Conservation (phyloP, 2,888 invertebrate species). For the Meandrusa payeni region DNA sequence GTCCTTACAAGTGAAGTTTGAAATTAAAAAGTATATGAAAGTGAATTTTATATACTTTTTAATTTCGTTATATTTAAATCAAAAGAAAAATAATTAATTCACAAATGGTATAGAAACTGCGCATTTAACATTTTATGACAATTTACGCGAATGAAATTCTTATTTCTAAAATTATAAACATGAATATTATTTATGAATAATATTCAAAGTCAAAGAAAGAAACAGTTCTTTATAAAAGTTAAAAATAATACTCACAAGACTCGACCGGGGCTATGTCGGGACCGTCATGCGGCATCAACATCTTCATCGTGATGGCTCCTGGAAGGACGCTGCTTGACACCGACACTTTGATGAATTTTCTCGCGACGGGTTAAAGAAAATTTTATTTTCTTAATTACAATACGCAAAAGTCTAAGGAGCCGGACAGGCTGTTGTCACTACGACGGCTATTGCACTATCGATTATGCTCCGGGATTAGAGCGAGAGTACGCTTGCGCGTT, state of each 20-base stretch:
- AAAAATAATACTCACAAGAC: slow-evolving; percentile 56
- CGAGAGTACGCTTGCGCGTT: slow-evolving; percentile 56
- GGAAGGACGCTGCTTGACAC: slow-evolving; percentile 68
- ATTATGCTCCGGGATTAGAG: slow-evolving; percentile 41
- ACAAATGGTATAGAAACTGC: background rate
- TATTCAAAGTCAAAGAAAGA: background rate
- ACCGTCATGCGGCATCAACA: slow-evolving; percentile 77
- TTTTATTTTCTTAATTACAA: slow-evolving; percentile 40
- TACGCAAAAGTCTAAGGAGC: slow-evolving; percentile 51
- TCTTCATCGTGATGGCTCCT: slow-evolving; percentile 72
- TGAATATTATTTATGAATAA: background rate
- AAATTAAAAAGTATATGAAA: too few species aligned
- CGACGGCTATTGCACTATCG: slow-evolving; percentile 58
- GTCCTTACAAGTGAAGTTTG: too few species aligned
- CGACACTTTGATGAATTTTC: slow-evolving; percentile 65
- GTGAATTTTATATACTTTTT: too few species aligned
- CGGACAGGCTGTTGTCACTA: slow-evolving; percentile 72
- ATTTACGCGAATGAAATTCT: too few species aligned
- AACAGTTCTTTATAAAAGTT: background rate
- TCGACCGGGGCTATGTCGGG: slow-evolving; percentile 81
- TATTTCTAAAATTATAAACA: too few species aligned
- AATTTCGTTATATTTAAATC: too few species aligned
- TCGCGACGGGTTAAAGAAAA: slow-evolving; percentile 40
- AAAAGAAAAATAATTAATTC: background rate
- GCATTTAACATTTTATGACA: slow-evolving; percentile 7